Evolutionary conservation across 2,113 vertebrate species (phyloP).

Genomic region (Glaucidium brasilianum): DNA sequence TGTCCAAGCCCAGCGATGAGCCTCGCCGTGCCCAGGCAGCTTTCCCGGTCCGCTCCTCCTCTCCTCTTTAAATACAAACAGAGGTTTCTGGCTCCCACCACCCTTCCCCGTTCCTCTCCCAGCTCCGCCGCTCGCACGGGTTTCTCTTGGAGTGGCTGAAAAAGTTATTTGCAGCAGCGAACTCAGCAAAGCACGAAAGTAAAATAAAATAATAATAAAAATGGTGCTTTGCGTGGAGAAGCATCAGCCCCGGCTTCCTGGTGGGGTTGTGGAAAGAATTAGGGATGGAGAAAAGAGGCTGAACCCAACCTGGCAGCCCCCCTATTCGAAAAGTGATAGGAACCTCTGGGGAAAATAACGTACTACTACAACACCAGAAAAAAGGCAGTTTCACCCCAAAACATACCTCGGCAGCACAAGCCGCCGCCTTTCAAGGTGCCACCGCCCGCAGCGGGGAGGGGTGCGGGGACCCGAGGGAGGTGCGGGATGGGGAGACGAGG

Average conservation of each 20-base stretch:
- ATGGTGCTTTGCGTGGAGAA: fast-evolving
- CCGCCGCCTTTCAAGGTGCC: not conserved
- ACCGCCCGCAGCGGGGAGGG: fast-evolving
- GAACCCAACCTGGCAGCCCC: not conserved
- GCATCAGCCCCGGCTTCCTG: not conserved
- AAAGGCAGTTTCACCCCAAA: not conserved
- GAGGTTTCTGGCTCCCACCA: not conserved
- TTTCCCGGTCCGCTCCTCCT: not conserved
- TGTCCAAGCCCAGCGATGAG: not conserved
- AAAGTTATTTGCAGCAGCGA: not conserved
- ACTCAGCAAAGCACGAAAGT: not conserved
- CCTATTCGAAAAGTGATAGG: not conserved
- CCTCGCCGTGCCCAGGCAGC: not conserved
- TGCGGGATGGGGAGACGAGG: fast-evolving
- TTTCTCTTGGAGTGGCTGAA: not conserved
- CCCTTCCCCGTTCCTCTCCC: not conserved
- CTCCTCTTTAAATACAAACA: not conserved
- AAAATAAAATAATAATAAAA: not conserved
- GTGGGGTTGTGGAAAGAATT: not conserved
- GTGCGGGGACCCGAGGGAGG: not conserved
- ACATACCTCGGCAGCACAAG: not conserved
- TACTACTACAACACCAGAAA: not conserved
- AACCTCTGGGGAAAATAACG: fast-evolving
- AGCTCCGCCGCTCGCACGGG: not conserved
- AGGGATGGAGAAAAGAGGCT: not conserved